Evolutionary conservation across 2,113 vertebrate species (phyloP).

Genomic region (Corythornis cristatus): DNA sequence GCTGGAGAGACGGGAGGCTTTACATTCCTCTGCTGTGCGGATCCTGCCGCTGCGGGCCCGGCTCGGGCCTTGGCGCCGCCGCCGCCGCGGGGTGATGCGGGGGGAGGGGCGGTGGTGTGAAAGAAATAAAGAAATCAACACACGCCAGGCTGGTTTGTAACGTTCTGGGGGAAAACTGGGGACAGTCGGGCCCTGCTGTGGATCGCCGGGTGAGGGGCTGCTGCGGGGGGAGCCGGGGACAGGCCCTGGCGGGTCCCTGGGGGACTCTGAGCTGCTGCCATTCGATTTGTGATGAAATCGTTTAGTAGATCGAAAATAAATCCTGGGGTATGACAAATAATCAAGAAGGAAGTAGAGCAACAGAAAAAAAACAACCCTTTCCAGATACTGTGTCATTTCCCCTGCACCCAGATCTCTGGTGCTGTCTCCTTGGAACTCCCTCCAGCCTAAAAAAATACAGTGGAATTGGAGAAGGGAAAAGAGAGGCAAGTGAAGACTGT

Average conservation of each 20-base stretch:
- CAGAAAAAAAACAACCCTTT: background rate
- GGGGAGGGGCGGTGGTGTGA: background rate
- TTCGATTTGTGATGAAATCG: background rate
- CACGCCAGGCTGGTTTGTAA: rapidly evolving
- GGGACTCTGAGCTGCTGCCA: background rate
- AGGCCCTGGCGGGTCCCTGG: no score
- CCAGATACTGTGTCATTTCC: rapidly evolving
- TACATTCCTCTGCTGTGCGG: rapidly evolving
- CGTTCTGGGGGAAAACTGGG: background rate
- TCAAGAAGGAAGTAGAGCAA: background rate
- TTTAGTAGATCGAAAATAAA: background rate
- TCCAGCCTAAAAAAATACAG: background rate
- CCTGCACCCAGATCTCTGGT: background rate
- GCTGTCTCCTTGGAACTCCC: background rate
- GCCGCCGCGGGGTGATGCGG: background rate
- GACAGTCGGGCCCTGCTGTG: no score
- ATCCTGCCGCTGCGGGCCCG: background rate
- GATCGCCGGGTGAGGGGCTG: no score
- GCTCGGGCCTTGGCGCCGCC: no score
- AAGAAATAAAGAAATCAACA: no score
- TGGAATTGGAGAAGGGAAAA: background rate
- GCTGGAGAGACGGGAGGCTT: no score
- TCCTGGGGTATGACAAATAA: background rate
- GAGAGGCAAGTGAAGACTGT: background rate
- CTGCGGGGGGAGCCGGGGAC: no score